Conservation (phyloP, 2,113 vertebrate genomes). For the Scomber colias region DNA sequence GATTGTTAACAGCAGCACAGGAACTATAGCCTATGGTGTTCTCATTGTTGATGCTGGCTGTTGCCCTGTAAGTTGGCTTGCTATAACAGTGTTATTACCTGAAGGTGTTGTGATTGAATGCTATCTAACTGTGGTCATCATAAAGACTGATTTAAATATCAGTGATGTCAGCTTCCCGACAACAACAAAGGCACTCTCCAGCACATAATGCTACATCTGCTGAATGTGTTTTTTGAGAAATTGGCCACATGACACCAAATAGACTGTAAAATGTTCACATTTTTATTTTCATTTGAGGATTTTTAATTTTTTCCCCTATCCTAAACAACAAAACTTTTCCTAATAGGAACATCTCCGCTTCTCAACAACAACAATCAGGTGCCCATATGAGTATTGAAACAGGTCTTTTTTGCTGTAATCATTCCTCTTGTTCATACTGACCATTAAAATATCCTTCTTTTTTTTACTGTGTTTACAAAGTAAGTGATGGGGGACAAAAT, state of each 20-base stretch:
- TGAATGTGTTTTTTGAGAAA: background rate
- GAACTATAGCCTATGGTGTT: background rate
- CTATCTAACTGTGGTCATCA: background rate
- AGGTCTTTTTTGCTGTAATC: too few relatives aligned
- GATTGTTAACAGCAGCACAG: constrained; percentile 8
- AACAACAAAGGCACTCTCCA: too few relatives aligned
- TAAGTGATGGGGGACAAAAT: too few relatives aligned
- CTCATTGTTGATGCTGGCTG: background rate
- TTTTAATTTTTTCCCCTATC: background rate
- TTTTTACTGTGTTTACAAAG: too few relatives aligned
- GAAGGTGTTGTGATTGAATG: constrained; percentile 20
- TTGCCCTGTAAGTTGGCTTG: background rate
- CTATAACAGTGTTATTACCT: background rate
- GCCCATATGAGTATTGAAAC: too few relatives aligned
- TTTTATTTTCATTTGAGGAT: background rate
- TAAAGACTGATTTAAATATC: background rate
- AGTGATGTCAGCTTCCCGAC: constrained; percentile 2
- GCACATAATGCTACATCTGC: too few relatives aligned
- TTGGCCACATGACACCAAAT: background rate
- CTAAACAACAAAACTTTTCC: too few relatives aligned
- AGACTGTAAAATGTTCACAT: constrained; percentile 4
- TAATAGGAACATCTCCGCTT: too few relatives aligned
- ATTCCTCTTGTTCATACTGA: too few relatives aligned
- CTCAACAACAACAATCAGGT: too few relatives aligned
- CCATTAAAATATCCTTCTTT: too few relatives aligned